A percentile compares a stretch with the other conserved stretches of the same genome.
phyloP scores from a whole-genome alignment of 2,797 vertebrate species.

The Falco concolor region DNA sequence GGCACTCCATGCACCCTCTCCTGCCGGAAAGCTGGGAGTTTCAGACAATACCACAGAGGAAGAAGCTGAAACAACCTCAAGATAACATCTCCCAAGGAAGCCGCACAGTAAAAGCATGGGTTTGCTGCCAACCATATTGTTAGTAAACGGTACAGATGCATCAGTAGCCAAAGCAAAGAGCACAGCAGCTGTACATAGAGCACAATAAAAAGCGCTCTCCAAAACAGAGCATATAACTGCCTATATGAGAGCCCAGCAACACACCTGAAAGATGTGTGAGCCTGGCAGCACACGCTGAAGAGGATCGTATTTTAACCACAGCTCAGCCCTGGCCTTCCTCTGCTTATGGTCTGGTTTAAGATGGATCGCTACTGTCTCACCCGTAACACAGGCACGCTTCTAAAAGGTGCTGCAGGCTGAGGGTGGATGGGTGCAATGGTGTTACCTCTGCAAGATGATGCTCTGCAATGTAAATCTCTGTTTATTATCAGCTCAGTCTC shows the following conservation, averaged over 20 bases:
- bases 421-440: background rate
- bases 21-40: background rate
- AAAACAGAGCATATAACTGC: background rate
- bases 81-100: conserved; percentile 53
- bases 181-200: background rate
- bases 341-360: background rate
- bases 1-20: background rate
- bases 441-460: background rate
- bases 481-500: background rate
- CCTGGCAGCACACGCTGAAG: background rate
- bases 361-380: background rate
- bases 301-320: background rate
- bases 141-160: background rate
- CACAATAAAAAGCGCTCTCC: background rate
- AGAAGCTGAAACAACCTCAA: conserved; percentile 19
- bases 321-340: background rate
- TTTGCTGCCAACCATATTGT: background rate
- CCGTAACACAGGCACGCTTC: background rate
- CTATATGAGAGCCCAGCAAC: background rate
- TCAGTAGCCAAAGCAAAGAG: background rate
- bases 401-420: background rate
- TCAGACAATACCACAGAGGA: conserved; percentile 12
- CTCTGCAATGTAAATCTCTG: background rate
- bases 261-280: background rate
- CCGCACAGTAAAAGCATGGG: background rate